Evolutionary conservation across 2,113 vertebrate species (phyloP).

Genomic region (Brachypteracias leptosomus): DNA sequence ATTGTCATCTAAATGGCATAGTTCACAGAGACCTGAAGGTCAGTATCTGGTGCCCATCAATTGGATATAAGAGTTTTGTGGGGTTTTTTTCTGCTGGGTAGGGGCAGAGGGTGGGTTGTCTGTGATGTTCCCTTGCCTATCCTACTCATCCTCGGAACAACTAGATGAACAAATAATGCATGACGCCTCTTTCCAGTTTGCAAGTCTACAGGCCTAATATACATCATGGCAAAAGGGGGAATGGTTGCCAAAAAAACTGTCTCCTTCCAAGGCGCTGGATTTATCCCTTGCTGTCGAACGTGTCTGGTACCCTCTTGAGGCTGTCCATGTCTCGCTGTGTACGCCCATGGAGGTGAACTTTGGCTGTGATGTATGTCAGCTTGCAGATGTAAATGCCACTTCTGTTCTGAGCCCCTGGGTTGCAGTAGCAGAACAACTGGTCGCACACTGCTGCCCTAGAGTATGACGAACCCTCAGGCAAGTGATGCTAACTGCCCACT

Average conservation of each 20-base stretch:
- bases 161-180: slow-evolving; percentile 71
- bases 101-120: slow-evolving; percentile 70
- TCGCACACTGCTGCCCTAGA: slow-evolving; percentile 39
- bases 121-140: slow-evolving; percentile 52
- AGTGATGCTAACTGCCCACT: slow-evolving; percentile 5
- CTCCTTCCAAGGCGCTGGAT: not conserved
- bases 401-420: slow-evolving; percentile 80
- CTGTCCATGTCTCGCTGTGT: not conserved
- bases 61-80: slow-evolving; percentile 60
- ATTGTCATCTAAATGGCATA: slow-evolving; percentile 96
- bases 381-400: slow-evolving; percentile 76
- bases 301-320: not conserved
- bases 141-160: slow-evolving; percentile 13
- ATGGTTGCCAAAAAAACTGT: not conserved
- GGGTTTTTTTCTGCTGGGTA: slow-evolving; percentile 34
- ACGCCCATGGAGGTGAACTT: not conserved
- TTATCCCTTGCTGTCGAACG: not conserved
- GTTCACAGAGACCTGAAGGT: slow-evolving; percentile 99
- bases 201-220: slow-evolving; percentile 75
- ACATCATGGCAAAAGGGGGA: slow-evolving; percentile 66
- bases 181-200: slow-evolving; percentile 78
- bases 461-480: slow-evolving; percentile 46
- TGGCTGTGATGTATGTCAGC: slow-evolving; percentile 72
- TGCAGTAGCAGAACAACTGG: slow-evolving; percentile 57
- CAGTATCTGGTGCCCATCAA: slow-evolving; percentile 83